A percentile compares a stretch with the other conserved stretches of the same genome.
phyloP scores from a whole-genome alignment of 2,888 invertebrate genomes.

The Nysson spinosus region DNA sequence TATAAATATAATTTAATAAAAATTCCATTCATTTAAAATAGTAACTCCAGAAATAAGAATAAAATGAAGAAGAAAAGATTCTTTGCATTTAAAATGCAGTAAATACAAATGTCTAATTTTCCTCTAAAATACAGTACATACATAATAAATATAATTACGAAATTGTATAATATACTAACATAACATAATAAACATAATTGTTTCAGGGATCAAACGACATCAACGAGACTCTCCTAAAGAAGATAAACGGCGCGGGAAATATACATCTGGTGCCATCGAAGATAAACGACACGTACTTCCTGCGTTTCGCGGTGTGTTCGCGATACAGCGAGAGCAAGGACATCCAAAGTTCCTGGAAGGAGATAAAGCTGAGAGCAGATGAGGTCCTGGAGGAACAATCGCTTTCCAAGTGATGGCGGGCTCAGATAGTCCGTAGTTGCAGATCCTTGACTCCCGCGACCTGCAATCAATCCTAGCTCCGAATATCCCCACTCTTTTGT shows the following conservation, averaged over 20 bases:
- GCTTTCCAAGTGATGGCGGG: slow-evolving; percentile 76
- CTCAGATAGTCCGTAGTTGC: slow-evolving; percentile 72
- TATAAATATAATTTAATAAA: too few relatives aligned
- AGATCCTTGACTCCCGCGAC: slow-evolving; percentile 69
- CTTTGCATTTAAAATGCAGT: too few relatives aligned
- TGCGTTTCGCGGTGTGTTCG: slow-evolving; percentile 94
- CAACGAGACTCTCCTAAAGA: slow-evolving; percentile 89
- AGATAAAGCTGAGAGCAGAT: slow-evolving; percentile 86
- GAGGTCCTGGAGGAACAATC: slow-evolving; percentile 80
- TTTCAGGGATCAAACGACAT: slow-evolving; percentile 85
- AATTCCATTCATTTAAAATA: too few relatives aligned
- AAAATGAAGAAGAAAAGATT: too few relatives aligned
- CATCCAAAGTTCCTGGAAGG: slow-evolving; percentile 91
- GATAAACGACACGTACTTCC: slow-evolving; percentile 89
- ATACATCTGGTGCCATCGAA: slow-evolving; percentile 96
- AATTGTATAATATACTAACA: not conserved
- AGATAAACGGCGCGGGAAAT: slow-evolving; percentile 92
- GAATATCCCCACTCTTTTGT: slow-evolving; percentile 2
- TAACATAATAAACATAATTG: not conserved
- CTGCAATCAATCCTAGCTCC: slow-evolving; percentile 73
- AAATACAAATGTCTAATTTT: too few relatives aligned
- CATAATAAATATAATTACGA: not conserved
- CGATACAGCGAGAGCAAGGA: slow-evolving; percentile 89
- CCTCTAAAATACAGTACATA: too few relatives aligned
- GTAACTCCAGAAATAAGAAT: too few relatives aligned